Conservation (phyloP, 2,888 invertebrate species). For the Sinodicranocentrus sp. region DNA sequence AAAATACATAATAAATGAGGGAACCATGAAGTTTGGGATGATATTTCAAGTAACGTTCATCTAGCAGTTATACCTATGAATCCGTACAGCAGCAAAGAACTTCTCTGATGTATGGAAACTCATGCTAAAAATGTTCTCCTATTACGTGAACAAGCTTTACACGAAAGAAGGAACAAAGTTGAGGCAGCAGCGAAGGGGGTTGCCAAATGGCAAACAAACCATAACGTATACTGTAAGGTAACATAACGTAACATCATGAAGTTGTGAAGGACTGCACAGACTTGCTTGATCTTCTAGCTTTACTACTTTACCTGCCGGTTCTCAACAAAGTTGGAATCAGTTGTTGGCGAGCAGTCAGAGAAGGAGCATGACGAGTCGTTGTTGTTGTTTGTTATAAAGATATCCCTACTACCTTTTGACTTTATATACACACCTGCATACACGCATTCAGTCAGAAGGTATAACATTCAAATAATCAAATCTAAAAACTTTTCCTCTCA, state of each 20-base stretch:
- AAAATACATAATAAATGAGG: too few species aligned
- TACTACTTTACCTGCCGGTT: slow-evolving; percentile 29
- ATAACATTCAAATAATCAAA: too few species aligned
- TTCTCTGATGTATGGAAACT: too few species aligned
- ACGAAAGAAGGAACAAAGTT: background rate
- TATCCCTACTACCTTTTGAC: background rate
- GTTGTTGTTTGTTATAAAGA: slow-evolving; percentile 19
- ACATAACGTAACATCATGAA: slow-evolving; percentile 10
- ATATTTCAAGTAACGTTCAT: background rate
- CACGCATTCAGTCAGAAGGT: background rate
- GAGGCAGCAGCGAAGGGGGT: background rate
- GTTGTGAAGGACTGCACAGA: background rate
- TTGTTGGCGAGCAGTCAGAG: slow-evolving; percentile 62
- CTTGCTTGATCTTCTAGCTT: background rate
- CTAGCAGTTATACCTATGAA: too few species aligned
- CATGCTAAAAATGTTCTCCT: too few species aligned
- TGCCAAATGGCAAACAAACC: slow-evolving; percentile 11
- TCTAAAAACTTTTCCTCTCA: slow-evolving; percentile 34
- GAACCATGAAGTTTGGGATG: too few species aligned
- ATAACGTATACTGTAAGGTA: background rate
- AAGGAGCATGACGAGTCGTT: slow-evolving; percentile 57
- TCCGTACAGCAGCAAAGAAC: too few species aligned
- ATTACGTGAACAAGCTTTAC: background rate
- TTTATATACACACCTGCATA: background rate
- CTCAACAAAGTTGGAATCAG: slow-evolving; percentile 48